Percentiles rank a stretch among this genome's conserved stretches.
Evolutionary conservation across 2,113 vertebrate species (phyloP).

Genomic region (Neolamprologus cancellatus): DNA sequence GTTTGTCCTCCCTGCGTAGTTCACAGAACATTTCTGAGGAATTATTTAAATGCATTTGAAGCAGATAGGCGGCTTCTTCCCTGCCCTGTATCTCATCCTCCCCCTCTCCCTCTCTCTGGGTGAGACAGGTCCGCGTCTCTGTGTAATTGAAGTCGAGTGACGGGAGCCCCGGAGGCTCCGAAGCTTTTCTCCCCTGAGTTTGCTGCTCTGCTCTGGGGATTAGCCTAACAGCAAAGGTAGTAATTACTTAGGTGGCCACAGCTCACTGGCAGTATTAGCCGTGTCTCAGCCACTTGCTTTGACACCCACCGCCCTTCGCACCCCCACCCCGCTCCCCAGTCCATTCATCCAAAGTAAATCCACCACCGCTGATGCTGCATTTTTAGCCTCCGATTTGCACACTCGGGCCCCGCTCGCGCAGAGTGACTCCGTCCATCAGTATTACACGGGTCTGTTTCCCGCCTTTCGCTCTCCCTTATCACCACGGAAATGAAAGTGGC

Average conservation of each 20-base stretch:
- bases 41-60: neutral
- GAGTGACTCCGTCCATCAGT: conserved; percentile 52
- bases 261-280: conserved; percentile 50
- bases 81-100: neutral
- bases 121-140: neutral
- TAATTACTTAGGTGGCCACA: conserved; percentile 62
- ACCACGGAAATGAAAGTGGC: conserved; percentile 19
- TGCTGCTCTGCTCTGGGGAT: conserved; percentile 37
- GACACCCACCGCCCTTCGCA: conserved; percentile 14
- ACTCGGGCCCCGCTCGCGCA: neutral
- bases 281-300: conserved; percentile 60
- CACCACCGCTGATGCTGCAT: conserved; percentile 53
- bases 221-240: conserved; percentile 50
- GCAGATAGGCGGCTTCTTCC: neutral
- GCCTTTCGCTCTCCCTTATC: conserved; percentile 44
- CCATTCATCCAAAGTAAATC: conserved; percentile 60
- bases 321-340: neutral
- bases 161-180: neutral
- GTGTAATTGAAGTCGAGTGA: conserved; percentile 20
- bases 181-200: conserved; percentile 26
- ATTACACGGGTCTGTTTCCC: conserved; percentile 46
- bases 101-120: neutral
- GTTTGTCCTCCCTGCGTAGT: neutral
- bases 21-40: neutral
- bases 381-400: conserved; percentile 1